phyloP scores from a whole-genome alignment of 1,140 invertebrate genomes.

The Drosophila tani region DNA sequence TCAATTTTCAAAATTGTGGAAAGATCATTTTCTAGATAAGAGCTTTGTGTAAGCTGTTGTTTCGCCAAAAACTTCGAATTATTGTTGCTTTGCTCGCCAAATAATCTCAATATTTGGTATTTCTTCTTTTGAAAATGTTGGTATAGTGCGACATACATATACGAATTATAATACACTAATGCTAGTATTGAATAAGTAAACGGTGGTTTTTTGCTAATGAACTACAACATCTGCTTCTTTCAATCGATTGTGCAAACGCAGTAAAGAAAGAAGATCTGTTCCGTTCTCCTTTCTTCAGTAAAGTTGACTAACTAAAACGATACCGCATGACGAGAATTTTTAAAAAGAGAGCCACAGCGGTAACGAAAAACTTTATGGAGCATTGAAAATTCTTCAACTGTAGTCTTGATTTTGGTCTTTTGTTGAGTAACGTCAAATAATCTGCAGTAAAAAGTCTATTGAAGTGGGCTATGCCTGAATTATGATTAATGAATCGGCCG shows the following conservation, averaged over 20 bases:
- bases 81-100: too few relatives aligned
- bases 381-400: constrained; percentile 71
- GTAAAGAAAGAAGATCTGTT: constrained; percentile 12
- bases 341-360: constrained; percentile 32
- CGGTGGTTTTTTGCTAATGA: neutral
- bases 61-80: too few relatives aligned
- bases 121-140: too few relatives aligned
- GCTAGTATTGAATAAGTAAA: neutral
- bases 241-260: constrained; percentile 27
- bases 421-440: constrained; percentile 60
- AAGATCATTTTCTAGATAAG: too few relatives aligned
- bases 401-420: constrained; percentile 44
- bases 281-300: constrained; percentile 35
- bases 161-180: too few relatives aligned
- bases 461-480: constrained; percentile 49
- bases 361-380: constrained; percentile 45
- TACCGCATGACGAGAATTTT: constrained; percentile 68
- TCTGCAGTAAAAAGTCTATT: constrained; percentile 45
- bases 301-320: constrained; percentile 60
- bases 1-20: neutral
- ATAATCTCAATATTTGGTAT: too few relatives aligned
- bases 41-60: too few relatives aligned
- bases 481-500: constrained; percentile 72
- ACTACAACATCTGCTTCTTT: constrained; percentile 11
- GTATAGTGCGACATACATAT: too few relatives aligned